Evolutionary conservation across 2,797 vertebrate genomes (phyloP).

Genomic region (Micropoecilia bifurca): DNA sequence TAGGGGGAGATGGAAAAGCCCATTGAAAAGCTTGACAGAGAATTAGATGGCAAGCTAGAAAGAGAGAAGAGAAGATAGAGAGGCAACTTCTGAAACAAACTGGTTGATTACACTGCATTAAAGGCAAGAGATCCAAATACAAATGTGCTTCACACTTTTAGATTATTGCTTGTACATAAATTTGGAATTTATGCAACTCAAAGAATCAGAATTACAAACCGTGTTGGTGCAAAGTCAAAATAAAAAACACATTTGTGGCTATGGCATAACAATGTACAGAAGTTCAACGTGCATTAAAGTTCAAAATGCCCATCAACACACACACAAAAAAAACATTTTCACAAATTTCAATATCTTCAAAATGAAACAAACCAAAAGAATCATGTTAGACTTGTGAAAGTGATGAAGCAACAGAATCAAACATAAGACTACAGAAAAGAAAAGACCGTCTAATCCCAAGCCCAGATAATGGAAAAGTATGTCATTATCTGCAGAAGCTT

Average conservation of each 20-base stretch:
- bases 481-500: not conserved
- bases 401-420: not conserved
- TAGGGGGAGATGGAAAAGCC: too few species aligned
- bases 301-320: not conserved
- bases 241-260: not conserved
- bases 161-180: not conserved
- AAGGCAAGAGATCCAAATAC: not conserved
- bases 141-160: not conserved
- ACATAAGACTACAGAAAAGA: not conserved
- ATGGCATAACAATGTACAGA: not conserved
- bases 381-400: not conserved
- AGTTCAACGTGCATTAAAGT: not conserved
- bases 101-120: not conserved
- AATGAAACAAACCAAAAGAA: not conserved
- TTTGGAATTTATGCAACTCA: not conserved
- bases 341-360: not conserved
- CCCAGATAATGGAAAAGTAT: not conserved
- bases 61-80: too few species aligned
- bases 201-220: not conserved
- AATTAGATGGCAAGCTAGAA: too few species aligned
- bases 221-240: not conserved
- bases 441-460: not conserved
- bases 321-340: not conserved
- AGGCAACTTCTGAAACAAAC: not conserved
- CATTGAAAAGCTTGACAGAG: too few species aligned